Base-by-base conservation (phyloP, 2,888 invertebrate species). In the Periphyllus acericola region DNA sequence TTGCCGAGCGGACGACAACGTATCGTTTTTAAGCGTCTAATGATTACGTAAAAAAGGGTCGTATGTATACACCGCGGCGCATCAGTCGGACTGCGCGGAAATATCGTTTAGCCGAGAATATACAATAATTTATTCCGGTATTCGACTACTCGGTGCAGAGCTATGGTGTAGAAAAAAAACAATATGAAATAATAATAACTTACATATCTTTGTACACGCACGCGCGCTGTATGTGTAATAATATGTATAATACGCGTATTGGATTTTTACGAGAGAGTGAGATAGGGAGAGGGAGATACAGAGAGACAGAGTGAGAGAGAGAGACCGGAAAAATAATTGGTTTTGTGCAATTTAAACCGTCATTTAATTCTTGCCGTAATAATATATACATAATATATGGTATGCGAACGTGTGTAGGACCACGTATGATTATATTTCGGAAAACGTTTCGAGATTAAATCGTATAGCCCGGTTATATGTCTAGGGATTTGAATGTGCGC, bases 271-370 rank as follows among this genome's bases (percentile, higher is more conserved):
- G 25, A 46, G 14, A 46, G 5, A 6, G 36, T 5, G 36, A 5
- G 36, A 36, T 3, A 36, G 1, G 5, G 21, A 32, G 55, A 21
- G 75, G 75, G 40, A 29, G n/a, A n/a, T n/a, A n/a, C n/a, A n/a
- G n/a, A n/a, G n/a, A n/a, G n/a, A n/a, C n/a, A n/a, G n/a, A n/a
- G n/a, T n/a, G n/a, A n/a, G n/a, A n/a, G n/a, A n/a, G n/a, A n/a
- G n/a, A n/a, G n/a, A n/a, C n/a, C n/a, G 60, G 36, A 29, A 46
- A 60, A 75, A 83, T 83, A 83, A 83, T 83, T 75, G 83, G 60
- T 83, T 83, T 83, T 32, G 75, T 75, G 60, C 14, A 40, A 60
- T 75, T 75, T 40, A 40, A 75, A 46, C 19, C 29, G 21, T 3
- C 71, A 40, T 75, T 29, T 14, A 60, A 83, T 83, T 83, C 52